Base-by-base conservation (phyloP, 2,888 invertebrate genomes). In the Sinelater perroti region DNA sequence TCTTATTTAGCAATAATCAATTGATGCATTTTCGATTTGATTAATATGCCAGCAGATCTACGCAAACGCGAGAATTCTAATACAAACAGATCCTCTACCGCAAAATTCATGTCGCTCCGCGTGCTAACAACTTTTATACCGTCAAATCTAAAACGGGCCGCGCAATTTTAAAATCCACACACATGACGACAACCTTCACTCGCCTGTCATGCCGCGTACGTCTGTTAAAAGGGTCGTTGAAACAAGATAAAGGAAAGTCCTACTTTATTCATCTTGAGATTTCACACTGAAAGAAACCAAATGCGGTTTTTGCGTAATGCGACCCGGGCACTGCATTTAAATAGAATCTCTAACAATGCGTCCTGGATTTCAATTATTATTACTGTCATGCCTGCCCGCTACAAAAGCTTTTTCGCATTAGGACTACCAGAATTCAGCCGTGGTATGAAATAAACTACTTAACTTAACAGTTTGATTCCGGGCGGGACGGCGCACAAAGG, bases 261-360 rank as follows among this genome's bases (percentile, higher is more conserved):
- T 59, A 65, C 62, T 63, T 65, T 65, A 65, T 65, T 65, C 65
- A 63, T 46, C 45, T 56, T 59, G 38, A 44, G 44, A 26, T 44
- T 59, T 59, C 47, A 42, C 60, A 57, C 40, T 57, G 60, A 64
- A 64, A 58, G 57, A 59, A 63, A 56, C 58, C 57, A 64, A 64
- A 62, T 62, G 61, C 59, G 46, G 52, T 62, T 64, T 63, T 58
- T 56, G 52, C 38, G 60, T 64, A 62, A 57, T 57, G 44, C 58
- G 17, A 31, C 18, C 44, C 46, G 42, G 45, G 50, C 53, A 36
- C 49, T 44, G 58, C 53, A 58, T 58, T 54, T 54, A 54, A 49
- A 58, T 49, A 49, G 53, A 53, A 58, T 53, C 33, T 26, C 7
- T 40, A 49, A 58, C 47, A 44, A 54, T 40, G 47, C 45, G 42